Conservation (phyloP, 2,113 vertebrate species). For the Chionomys nivalis region DNA sequence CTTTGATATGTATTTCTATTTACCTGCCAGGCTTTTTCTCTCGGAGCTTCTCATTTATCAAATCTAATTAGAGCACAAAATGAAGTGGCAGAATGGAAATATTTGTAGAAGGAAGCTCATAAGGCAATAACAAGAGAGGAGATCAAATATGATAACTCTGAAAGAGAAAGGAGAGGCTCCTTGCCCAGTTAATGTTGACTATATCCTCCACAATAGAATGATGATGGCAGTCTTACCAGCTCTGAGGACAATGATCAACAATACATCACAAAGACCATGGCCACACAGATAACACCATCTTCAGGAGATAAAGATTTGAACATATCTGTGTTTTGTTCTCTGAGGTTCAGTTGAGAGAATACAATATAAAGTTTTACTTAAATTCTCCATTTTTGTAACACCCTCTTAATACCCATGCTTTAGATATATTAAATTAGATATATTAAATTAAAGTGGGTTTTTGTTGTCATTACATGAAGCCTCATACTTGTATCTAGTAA, state of each 20-base stretch:
- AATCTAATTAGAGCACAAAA: neutral
- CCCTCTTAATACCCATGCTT: neutral
- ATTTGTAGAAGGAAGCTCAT: neutral
- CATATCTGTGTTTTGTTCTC: neutral
- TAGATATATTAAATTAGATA: neutral
- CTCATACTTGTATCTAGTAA: neutral
- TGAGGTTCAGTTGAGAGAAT: neutral
- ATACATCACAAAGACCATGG: neutral
- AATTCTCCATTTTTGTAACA: neutral
- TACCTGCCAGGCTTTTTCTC: rapidly evolving
- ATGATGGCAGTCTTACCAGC: rapidly evolving
- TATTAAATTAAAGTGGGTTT: neutral
- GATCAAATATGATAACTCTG: rapidly evolving
- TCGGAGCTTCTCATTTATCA: neutral
- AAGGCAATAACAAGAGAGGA: neutral
- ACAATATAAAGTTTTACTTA: neutral
- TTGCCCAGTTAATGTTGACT: neutral
- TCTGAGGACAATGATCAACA: neutral
- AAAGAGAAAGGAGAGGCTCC: neutral
- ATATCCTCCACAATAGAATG: neutral
- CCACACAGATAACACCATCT: neutral
- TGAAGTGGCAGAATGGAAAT: neutral
- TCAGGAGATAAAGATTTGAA: neutral
- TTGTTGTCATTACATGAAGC: neutral
- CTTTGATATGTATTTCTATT: neutral